Evolutionary conservation across 2,888 invertebrate species (phyloP).

Genomic region (Cryptus armator): DNA sequence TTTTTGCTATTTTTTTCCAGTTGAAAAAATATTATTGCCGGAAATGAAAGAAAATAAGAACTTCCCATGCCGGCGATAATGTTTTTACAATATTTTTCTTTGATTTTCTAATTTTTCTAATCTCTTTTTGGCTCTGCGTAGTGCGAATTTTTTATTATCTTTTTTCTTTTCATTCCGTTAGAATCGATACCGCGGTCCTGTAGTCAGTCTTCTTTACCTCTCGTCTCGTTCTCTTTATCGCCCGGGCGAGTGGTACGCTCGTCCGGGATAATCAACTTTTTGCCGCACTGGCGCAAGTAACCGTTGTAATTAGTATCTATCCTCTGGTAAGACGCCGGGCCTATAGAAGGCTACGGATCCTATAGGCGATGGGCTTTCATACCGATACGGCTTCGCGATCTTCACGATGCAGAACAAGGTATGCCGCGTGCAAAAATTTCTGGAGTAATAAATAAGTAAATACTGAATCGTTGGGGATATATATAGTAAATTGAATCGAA

Average conservation of each 20-base stretch:
- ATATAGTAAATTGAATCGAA: not conserved
- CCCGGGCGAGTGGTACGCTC: slow-evolving; percentile 42
- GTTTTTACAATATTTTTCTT: not conserved
- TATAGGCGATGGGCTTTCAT: not conserved
- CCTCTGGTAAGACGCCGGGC: slow-evolving; percentile 26
- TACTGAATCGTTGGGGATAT: not conserved
- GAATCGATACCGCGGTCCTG: slow-evolving; percentile 48
- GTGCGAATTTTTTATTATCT: slow-evolving; percentile 39
- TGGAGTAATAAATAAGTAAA: not conserved
- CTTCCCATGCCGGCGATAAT: slow-evolving; percentile 26
- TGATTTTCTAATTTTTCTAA: not conserved
- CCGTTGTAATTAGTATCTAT: slow-evolving; percentile 67
- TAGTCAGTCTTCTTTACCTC: slow-evolving; percentile 11
- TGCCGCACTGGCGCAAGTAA: slow-evolving; percentile 53
- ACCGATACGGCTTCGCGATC: not conserved
- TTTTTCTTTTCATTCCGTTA: slow-evolving; percentile 12
- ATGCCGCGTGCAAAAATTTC: not conserved
- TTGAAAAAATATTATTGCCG: no score
- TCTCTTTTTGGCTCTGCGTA: slow-evolving; percentile 25
- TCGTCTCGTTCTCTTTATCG: slow-evolving; percentile 42
- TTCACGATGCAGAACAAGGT: slow-evolving; percentile 11
- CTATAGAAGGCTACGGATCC: not conserved
- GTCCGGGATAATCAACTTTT: slow-evolving; percentile 64
- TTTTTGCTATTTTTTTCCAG: no score
- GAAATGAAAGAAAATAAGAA: no score